These are phyloP conservation scores for Cranoglanis bouderius DNA, from an alignment of 2,113 vertebrate species.

Conservation along the genomic window DNA sequence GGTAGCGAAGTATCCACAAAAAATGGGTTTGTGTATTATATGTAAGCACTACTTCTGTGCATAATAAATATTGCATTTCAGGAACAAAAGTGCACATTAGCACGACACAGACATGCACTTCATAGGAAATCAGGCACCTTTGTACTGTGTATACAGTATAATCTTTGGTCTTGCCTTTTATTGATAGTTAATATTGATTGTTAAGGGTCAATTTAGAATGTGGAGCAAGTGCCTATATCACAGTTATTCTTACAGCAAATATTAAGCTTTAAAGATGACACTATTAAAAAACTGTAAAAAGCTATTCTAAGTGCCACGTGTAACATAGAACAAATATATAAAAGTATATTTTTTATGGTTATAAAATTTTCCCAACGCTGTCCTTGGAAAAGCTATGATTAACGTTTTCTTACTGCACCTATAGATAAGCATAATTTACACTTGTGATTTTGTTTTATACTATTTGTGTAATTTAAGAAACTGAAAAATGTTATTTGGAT, in stretches of 20 bases:
- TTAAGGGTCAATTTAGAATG: slow-evolving; percentile 9
- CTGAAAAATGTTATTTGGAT: slow-evolving; percentile 36
- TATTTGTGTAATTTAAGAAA: slow-evolving; percentile 54
- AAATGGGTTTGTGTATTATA: slow-evolving; percentile 36
- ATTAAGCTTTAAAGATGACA: slow-evolving; percentile 38
- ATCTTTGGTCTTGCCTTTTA: slow-evolving; percentile 4
- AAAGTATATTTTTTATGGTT: slow-evolving; percentile 52
- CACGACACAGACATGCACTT: neutral
- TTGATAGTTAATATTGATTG: neutral
- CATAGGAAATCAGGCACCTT: slow-evolving; percentile 32
- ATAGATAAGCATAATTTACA: slow-evolving; percentile 42
- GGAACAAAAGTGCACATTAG: slow-evolving; percentile 21
- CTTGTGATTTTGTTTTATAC: slow-evolving; percentile 54
- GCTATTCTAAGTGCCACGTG: slow-evolving; percentile 41
- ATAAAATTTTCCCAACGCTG: slow-evolving; percentile 21
- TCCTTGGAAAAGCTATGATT: slow-evolving; percentile 31
- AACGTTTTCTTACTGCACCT: slow-evolving; percentile 38
- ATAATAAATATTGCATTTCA: slow-evolving; percentile 25
- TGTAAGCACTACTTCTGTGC: slow-evolving; percentile 38
- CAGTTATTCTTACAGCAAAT: slow-evolving; percentile 6
- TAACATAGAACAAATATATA: slow-evolving; percentile 52
- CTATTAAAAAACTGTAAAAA: slow-evolving; percentile 37
- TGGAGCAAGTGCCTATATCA: slow-evolving; percentile 37
- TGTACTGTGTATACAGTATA: slow-evolving; percentile 18
- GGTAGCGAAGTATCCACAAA: slow-evolving; percentile 25